phyloP scores from a whole-genome alignment of 2,797 vertebrate genomes.

The Oophaga sylvatica region DNA sequence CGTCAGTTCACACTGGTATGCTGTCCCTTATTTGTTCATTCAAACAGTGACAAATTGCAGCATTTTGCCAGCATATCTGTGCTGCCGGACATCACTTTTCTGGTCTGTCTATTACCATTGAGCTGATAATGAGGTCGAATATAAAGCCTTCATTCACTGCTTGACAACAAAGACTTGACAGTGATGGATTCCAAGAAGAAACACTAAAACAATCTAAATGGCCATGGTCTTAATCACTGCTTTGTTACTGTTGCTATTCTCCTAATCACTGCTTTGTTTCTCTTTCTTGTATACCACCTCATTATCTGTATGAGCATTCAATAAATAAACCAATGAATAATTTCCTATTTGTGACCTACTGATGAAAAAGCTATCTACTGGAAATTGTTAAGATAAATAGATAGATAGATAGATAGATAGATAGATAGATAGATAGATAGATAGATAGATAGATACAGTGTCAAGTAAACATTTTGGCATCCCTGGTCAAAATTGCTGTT shows the following conservation, averaged over 20 bases:
- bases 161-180: slow-evolving; percentile 69
- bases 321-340: slow-evolving; percentile 6
- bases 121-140: slow-evolving; percentile 77
- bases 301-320: background rate
- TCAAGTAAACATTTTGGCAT: no score
- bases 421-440: no score
- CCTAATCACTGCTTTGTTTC: slow-evolving; percentile 78
- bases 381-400: background rate
- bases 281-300: slow-evolving; percentile 66
- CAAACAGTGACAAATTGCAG: slow-evolving; percentile 86
- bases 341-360: background rate
- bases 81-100: slow-evolving; percentile 74
- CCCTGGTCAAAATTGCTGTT: no score
- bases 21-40: slow-evolving; percentile 80
- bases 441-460: no score
- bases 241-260: slow-evolving; percentile 74
- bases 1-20: slow-evolving; percentile 72
- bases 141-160: slow-evolving; percentile 80
- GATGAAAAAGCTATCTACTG: background rate
- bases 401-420: background rate
- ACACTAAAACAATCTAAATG: slow-evolving; percentile 76
- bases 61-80: slow-evolving; percentile 78
- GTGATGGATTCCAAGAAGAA: slow-evolving; percentile 79
- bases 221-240: slow-evolving; percentile 75
- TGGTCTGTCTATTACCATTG: slow-evolving; percentile 74